Conservation (phyloP, 2,888 invertebrate species). For the Brachypalpus laphriformis region DNA sequence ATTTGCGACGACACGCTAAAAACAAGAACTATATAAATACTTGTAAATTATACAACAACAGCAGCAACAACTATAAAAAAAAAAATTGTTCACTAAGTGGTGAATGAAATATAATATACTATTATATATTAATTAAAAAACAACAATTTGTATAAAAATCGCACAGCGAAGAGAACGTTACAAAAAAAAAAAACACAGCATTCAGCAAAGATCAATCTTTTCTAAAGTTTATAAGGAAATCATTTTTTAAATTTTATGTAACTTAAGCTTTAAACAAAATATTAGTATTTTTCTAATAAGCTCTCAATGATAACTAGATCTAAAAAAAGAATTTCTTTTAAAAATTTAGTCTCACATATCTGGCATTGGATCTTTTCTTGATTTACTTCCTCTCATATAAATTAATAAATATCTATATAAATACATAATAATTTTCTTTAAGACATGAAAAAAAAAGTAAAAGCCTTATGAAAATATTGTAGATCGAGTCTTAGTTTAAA, state of each 20-base stretch:
- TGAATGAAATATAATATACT: constrained; percentile 15
- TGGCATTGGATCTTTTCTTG: constrained; percentile 14
- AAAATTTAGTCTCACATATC: constrained; percentile 57
- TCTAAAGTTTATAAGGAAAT: constrained; percentile 5
- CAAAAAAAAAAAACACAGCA: constrained; percentile 17
- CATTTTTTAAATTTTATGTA: constrained; percentile 1
- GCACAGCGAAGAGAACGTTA: constrained; percentile 7
- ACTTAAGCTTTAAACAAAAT: constrained; percentile 36
- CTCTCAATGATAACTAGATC: constrained; percentile 13
- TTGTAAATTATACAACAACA: not conserved
- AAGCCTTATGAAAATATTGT: constrained; percentile 52
- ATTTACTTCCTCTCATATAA: constrained; percentile 21
- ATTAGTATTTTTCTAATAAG: constrained; percentile 34
- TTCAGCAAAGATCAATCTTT: constrained; percentile 40
- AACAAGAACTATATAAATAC: constrained; percentile 36
- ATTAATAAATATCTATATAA: not conserved
- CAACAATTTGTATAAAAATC: not conserved
- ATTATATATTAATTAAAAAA: constrained; percentile 4
- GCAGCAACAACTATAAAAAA: constrained; percentile 73
- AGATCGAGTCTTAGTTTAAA: constrained; percentile 10
- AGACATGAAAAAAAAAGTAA: not conserved
- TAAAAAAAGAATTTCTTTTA: too few species aligned
- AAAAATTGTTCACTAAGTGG: constrained; percentile 23
- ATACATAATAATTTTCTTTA: not conserved
- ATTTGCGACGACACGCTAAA: constrained; percentile 71